phyloP scores from a whole-genome alignment of 2,113 vertebrate species.

The Ciconia boyciana region DNA sequence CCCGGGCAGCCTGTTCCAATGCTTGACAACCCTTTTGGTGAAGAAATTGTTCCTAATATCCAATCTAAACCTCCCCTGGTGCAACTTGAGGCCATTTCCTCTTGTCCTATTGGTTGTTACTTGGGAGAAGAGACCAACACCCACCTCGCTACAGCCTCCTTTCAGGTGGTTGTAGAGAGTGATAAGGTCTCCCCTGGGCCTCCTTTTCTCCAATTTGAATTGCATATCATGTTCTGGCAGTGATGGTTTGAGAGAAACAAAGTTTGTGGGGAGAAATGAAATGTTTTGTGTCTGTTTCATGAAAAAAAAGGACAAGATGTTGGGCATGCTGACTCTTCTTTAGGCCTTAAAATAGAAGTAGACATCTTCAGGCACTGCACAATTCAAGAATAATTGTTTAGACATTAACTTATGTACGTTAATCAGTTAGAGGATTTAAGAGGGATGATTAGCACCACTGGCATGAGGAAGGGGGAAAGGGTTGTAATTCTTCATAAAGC shows the following conservation, averaged over 20 bases:
- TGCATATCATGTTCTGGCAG: background rate
- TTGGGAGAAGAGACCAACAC: background rate
- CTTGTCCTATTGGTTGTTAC: background rate
- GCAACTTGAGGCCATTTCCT: background rate
- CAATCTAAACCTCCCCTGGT: background rate
- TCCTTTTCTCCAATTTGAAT: background rate
- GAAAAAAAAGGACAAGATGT: background rate
- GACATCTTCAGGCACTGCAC: background rate
- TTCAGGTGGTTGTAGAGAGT: background rate
- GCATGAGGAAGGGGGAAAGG: background rate
- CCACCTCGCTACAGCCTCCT: background rate
- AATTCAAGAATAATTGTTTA: background rate
- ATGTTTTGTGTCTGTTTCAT: background rate
- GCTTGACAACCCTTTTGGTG: background rate
- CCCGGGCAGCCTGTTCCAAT: background rate
- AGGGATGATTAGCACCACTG: background rate
- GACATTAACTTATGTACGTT: background rate
- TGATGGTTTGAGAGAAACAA: background rate
- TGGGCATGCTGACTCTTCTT: background rate
- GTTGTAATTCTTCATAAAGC: background rate
- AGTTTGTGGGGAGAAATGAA: background rate
- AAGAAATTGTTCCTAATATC: background rate
- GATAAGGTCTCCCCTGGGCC: background rate
- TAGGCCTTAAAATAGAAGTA: background rate
- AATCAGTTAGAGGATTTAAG: background rate